These are phyloP conservation scores for Centropus unirufus DNA, from an alignment of 2,113 vertebrate genomes.

Conservation along the genomic window DNA sequence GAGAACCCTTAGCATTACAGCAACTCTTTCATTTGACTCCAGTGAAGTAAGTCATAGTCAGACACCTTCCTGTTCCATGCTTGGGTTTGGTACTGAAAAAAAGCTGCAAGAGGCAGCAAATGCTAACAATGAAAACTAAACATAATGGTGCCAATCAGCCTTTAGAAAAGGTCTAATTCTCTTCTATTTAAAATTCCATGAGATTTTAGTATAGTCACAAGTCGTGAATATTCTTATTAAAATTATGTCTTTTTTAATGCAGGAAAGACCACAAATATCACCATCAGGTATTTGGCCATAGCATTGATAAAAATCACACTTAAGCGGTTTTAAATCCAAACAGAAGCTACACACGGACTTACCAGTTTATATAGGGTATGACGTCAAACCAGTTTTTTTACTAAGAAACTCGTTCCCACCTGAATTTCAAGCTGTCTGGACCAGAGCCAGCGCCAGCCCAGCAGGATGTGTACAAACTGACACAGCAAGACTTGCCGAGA, in stretches of 20 bases:
- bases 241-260: neutral
- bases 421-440: neutral
- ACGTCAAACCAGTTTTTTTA: neutral
- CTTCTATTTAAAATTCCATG: neutral
- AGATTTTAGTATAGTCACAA: neutral
- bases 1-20: neutral
- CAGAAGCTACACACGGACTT: neutral
- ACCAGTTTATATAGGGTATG: neutral
- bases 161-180: neutral
- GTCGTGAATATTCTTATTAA: neutral
- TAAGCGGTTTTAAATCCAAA: neutral
- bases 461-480: neutral
- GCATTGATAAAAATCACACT: neutral
- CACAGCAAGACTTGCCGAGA: neutral
- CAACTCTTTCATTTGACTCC: neutral
- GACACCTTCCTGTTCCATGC: neutral
- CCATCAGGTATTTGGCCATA: neutral
- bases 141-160: neutral
- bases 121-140: neutral
- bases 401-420: neutral
- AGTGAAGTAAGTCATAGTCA: neutral
- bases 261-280: neutral
- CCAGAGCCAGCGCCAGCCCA: neutral
- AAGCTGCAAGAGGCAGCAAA: neutral
- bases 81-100: neutral